Percentiles rank a stretch among this genome's conserved stretches.
Conservation (phyloP, 2,888 invertebrate species). For the Listrodromus nycthemerus region DNA sequence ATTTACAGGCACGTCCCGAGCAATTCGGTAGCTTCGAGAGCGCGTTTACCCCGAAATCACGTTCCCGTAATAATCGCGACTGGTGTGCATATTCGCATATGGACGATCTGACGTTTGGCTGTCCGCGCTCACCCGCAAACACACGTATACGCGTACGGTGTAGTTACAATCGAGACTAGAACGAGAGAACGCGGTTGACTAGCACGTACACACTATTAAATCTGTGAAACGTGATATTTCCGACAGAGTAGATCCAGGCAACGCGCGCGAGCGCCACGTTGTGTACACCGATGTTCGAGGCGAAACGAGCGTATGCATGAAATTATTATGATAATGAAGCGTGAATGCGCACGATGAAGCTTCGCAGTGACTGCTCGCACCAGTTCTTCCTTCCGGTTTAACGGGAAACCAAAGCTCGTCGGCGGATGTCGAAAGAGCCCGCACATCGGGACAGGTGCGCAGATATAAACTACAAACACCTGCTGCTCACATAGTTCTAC, state of each 20-base stretch:
- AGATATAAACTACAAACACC: conserved; percentile 64
- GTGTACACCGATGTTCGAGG: conserved; percentile 35
- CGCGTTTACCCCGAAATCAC: conserved; percentile 41
- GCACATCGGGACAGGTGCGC: conserved; percentile 60
- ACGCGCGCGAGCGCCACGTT: conserved; percentile 16
- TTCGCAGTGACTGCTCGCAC: conserved; percentile 39
- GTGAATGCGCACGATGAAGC: conserved; percentile 46
- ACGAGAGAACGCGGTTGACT: conserved; percentile 16
- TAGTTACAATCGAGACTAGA: conserved; percentile 10
- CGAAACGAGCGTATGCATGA: conserved; percentile 31
- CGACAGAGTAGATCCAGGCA: conserved; percentile 56
- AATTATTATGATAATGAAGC: conserved; percentile 63
- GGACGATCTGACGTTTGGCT: conserved; percentile 50
- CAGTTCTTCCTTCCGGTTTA: conserved; percentile 64
- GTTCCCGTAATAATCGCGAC: conserved; percentile 43
- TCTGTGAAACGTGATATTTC: conserved; percentile 70
- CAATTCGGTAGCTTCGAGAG: not conserved
- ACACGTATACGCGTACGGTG: not conserved
- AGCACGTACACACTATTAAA: conserved; percentile 64
- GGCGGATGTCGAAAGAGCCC: conserved; percentile 55
- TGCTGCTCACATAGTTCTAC: conserved; percentile 56
- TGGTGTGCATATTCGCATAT: conserved; percentile 18
- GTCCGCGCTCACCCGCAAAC: conserved; percentile 4
- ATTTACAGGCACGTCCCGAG: not conserved
- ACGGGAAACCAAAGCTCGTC: conserved; percentile 62